Base-by-base conservation (phyloP, 53 echinoderm and acorn worm species). In the Echinometra lucunter region DNA sequence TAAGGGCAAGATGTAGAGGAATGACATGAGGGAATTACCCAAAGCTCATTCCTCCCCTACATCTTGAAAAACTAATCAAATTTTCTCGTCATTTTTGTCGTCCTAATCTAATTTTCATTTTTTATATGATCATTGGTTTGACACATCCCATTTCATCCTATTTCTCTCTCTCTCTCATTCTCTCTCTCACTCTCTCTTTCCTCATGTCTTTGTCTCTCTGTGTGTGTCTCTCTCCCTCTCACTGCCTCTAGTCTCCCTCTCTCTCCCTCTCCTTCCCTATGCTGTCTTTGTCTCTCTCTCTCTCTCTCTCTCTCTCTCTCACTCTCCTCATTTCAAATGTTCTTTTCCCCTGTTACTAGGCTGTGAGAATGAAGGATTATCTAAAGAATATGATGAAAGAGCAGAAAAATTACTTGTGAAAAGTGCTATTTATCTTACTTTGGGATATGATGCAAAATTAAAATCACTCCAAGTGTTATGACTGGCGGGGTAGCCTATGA, bases 41-140 rank as follows among this genome's bases (percentile, higher is more conserved):
- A 16, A 88, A 49, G 56, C 56, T 58, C 60, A 28, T 89, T 60
- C 60, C 89, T 58, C 42, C 89, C 58, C 89, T 89, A 58, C 92
- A 92, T 74, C 57, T 45, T 55, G 75, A 49, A 92, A 92, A 92
- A 78, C 78, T 92, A 92, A 92, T 92, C 92, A 92, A 92, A 92
- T 92, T 57, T 92, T 57, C 58, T 92, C 78, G 92, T 92, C 92
- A 92, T 92, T 92, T 92, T 92, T 92, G 92, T 17, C 23, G 47
- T 42, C 70, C 25, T 92, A 92, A 92, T 92, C 78, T 92, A 92
- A 92, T 92, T 92, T 92, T 74, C 57, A 69, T 67, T 66, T 67
- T 44, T 91, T 70, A 69, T 91, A 45, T 69, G 69, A 66, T 91
- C 91, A 91, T 91, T 91, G 69, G 66, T 91, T 67, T 91, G 91